Evolutionary conservation across 2,888 invertebrate species (phyloP), one percentile per base, ranked within the genome.

Genomic region (Panopea generosa): DNA sequence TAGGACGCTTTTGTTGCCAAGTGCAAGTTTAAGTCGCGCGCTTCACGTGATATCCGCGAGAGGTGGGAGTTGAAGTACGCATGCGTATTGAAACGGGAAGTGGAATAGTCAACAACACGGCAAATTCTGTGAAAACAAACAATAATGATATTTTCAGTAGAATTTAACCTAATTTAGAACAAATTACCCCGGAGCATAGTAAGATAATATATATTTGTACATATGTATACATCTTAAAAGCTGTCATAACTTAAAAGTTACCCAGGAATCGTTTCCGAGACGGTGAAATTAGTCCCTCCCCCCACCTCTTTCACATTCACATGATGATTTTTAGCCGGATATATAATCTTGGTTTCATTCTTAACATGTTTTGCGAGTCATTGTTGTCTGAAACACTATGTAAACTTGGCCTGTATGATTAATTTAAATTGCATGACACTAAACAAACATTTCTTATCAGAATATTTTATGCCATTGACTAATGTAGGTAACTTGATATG

Each of bases 1-100:
- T 66, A 82, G 79, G 85, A 85, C 86, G 87, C 86, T 74, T 66
- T n/a, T 70, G 87, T 87, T 86, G 86, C 82, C 84, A 85, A 76
- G 83, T 81, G 74, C 77, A 62, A 55, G 59, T 55, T 53, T 16
- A 56, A 57, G 57, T 85, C 80, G 65, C 82, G 82, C 75, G 24
- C 47, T n/a, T 26, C 14, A 47, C 81, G 81, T 65, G 74, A 78
- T 55, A 62, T 66, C 49, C 33, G 57, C 85, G 86, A 75, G 85
- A 87, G 74, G 86, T 86, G 85, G 87, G 88, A 85, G 86, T 43
- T 84, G 61, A 73, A 70, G 66, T 50, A 82, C 85, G 85, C 85
- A 84, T 81, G 83, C 81, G 78, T 43, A 55, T 20, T 68, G 27
- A 59, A 74, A 82, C 77, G 79, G 84, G 85, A 83, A 79, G 61